phyloP scores from a whole-genome alignment of 2,888 invertebrate species.

The Campoplex nolae region DNA sequence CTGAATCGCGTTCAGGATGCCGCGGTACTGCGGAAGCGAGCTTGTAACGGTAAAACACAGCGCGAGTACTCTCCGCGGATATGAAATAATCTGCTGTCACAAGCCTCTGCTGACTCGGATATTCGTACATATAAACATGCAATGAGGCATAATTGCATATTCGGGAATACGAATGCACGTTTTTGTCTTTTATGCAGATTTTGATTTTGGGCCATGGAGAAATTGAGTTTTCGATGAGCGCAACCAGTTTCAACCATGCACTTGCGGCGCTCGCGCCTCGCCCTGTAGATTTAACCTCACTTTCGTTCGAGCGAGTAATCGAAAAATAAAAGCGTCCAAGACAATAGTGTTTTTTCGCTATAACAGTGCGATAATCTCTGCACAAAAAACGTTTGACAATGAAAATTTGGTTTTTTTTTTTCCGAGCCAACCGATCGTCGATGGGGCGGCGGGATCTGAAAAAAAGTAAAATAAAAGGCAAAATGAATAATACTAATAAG shows the following conservation, averaged over 20 bases:
- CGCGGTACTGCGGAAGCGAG: neutral
- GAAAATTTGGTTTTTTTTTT: too few species aligned
- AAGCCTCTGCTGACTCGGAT: slow-evolving; percentile 24
- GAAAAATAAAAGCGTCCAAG: slow-evolving; percentile 12
- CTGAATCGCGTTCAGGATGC: neutral
- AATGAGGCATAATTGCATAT: neutral
- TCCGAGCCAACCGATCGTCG: too few species aligned
- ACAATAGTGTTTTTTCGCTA: neutral
- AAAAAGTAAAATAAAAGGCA: neutral
- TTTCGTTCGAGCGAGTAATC: slow-evolving; percentile 11
- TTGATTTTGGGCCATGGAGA: neutral
- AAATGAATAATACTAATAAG: slow-evolving; percentile 3
- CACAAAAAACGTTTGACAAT: too few species aligned
- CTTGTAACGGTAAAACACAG: neutral
- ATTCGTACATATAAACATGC: neutral
- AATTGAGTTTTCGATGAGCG: slow-evolving; percentile 44
- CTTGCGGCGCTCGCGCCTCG: neutral
- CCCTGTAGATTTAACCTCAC: neutral
- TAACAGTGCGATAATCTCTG: neutral
- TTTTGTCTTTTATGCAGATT: slow-evolving; percentile 1
- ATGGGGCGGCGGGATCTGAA: too few species aligned
- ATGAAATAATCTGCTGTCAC: neutral
- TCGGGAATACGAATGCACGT: neutral
- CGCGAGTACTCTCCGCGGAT: neutral
- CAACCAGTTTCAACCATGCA: slow-evolving; percentile 33